Evolutionary conservation across 1,140 invertebrate species (phyloP).

Genomic region (Coptotermes formosanus): DNA sequence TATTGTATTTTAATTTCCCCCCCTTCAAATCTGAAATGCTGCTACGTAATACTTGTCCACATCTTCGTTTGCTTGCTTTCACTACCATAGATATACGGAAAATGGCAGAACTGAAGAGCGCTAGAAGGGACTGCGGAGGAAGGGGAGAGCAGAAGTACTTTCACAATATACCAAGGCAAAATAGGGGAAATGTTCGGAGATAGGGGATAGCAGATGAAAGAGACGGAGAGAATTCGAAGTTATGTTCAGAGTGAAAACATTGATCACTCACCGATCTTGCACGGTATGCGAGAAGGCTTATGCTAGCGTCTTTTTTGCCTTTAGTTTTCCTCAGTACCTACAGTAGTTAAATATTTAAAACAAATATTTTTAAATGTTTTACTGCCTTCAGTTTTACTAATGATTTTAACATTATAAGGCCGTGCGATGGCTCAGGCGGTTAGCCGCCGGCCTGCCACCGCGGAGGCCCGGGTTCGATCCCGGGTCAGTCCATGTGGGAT

Average conservation of each 20-base stretch:
- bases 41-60: conserved; percentile 1
- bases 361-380: too few relatives aligned
- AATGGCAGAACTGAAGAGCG: not conserved
- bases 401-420: too few relatives aligned
- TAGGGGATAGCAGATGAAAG: conserved; percentile 14
- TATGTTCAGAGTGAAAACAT: not conserved
- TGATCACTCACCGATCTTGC: too few relatives aligned
- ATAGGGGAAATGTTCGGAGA: conserved; percentile 10
- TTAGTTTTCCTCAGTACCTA: too few relatives aligned
- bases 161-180: conserved; percentile 12
- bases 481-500: too few relatives aligned
- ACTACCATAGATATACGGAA: conserved; percentile 9
- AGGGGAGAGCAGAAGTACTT: conserved; percentile 13
- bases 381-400: too few relatives aligned
- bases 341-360: too few relatives aligned
- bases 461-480: too few relatives aligned
- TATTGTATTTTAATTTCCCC: conserved; percentile 20
- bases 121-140: not conserved
- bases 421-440: too few relatives aligned
- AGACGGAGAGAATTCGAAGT: not conserved
- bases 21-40: not conserved
- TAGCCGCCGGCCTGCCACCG: too few relatives aligned
- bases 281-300: too few relatives aligned
- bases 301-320: too few relatives aligned
- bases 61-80: conserved; percentile 3